Evolutionary conservation across 2,113 vertebrate species (phyloP).

Genomic region (Mystacornis crossleyi): DNA sequence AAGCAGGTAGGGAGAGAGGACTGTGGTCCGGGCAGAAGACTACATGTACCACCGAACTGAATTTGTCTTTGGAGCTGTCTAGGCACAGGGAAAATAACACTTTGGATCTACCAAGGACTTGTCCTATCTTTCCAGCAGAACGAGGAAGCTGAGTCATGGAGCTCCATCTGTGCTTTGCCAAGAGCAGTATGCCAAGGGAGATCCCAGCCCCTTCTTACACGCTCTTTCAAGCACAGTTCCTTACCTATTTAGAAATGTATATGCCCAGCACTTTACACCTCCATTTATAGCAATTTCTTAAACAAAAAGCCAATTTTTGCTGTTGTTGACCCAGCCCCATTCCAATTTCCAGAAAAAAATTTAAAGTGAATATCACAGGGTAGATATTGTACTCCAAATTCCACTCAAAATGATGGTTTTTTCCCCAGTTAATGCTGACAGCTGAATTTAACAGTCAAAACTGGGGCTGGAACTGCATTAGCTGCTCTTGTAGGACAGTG

Average conservation of each 20-base stretch:
- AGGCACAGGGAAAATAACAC: not conserved
- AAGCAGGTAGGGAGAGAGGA: not conserved
- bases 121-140: not conserved
- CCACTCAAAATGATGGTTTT: fast-evolving
- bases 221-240: not conserved
- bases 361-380: not conserved
- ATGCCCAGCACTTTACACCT: not conserved
- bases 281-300: not conserved
- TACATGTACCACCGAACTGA: not conserved
- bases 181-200: not conserved
- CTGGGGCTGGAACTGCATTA: not conserved
- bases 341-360: not conserved
- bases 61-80: not conserved
- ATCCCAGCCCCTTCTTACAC: not conserved
- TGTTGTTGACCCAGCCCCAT: not conserved
- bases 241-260: not conserved
- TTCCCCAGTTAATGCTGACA: not conserved
- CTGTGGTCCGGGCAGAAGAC: not conserved
- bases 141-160: not conserved
- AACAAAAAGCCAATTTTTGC: not conserved
- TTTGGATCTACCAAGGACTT: not conserved
- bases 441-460: not conserved
- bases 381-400: not conserved
- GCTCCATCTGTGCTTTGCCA: not conserved
- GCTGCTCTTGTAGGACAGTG: not conserved